phyloP scores from a whole-genome alignment of 2,797 vertebrate genomes.

The Acanthurus lineatus region DNA sequence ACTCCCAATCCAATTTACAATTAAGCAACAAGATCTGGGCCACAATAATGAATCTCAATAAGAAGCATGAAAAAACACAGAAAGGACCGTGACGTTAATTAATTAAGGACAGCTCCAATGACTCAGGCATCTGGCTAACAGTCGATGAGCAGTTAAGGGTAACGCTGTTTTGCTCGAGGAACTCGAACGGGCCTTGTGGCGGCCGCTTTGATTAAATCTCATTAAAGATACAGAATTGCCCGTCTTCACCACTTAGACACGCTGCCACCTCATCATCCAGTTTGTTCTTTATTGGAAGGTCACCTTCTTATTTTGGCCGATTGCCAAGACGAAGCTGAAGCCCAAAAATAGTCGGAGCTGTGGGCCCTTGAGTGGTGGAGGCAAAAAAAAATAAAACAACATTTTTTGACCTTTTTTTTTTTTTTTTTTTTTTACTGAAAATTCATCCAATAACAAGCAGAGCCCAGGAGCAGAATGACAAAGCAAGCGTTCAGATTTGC shows the following conservation, averaged over 20 bases:
- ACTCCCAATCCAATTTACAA: neutral
- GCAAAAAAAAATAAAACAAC: slow-evolving; percentile 12
- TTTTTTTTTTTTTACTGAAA: slow-evolving; percentile 44
- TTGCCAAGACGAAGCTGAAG: slow-evolving; percentile 67
- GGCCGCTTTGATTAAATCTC: slow-evolving; percentile 39
- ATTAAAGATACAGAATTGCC: slow-evolving; percentile 31
- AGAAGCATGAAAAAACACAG: neutral
- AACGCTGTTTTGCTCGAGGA: slow-evolving; percentile 21
- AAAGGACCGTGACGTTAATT: neutral
- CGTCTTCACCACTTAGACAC: slow-evolving; percentile 32
- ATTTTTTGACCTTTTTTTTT: slow-evolving; percentile 59
- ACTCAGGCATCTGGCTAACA: slow-evolving; percentile 1
- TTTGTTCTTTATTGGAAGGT: slow-evolving; percentile 58
- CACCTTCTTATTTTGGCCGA: slow-evolving; percentile 66
- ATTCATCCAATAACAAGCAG: slow-evolving; percentile 57
- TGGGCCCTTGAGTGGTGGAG: slow-evolving; percentile 48
- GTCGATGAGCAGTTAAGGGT: neutral
- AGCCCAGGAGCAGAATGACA: slow-evolving; percentile 65
- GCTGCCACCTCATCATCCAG: slow-evolving; percentile 52
- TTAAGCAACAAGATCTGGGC: neutral
- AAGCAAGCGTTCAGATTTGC: slow-evolving; percentile 48
- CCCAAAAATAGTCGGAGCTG: slow-evolving; percentile 70
- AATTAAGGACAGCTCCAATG: neutral
- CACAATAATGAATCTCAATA: neutral
- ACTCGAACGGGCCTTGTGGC: slow-evolving; percentile 24